Percentiles rank a stretch among this genome's conserved stretches.
phyloP scores from a whole-genome alignment of 2,888 invertebrate species.

The Andrena fulva region DNA sequence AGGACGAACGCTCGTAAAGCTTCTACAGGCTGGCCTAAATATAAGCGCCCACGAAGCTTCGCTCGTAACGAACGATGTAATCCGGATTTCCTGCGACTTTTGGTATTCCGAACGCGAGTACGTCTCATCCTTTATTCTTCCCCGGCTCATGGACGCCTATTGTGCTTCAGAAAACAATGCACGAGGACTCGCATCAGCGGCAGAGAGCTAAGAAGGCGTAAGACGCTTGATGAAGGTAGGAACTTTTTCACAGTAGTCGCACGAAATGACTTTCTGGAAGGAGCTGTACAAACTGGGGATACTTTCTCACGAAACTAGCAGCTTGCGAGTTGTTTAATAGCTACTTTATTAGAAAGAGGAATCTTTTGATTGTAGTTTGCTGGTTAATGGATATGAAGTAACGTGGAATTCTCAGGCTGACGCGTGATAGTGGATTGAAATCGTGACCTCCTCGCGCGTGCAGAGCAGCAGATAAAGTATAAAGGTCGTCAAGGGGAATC shows the following conservation, averaged over 20 bases:
- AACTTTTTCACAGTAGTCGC: neutral
- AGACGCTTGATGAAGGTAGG: neutral
- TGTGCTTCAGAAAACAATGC: constrained; percentile 43
- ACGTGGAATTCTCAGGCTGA: too few species aligned
- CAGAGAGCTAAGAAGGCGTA: neutral
- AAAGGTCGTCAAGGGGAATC: too few species aligned
- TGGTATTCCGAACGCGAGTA: constrained; percentile 23
- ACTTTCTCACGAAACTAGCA: too few species aligned
- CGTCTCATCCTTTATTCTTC: constrained; percentile 27
- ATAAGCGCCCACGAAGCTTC: constrained; percentile 74
- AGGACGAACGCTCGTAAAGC: constrained; percentile 77
- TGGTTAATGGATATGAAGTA: too few species aligned
- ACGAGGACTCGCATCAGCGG: neutral
- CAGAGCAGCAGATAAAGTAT: too few species aligned
- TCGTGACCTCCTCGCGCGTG: too few species aligned
- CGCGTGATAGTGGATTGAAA: too few species aligned
- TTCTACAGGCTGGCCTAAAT: constrained; percentile 78
- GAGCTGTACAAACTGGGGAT: too few species aligned
- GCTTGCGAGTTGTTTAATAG: too few species aligned
- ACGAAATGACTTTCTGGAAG: neutral
- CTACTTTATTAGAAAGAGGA: too few species aligned
- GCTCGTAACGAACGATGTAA: constrained; percentile 66
- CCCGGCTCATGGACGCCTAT: constrained; percentile 13
- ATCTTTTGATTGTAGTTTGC: too few species aligned
- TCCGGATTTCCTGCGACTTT: constrained; percentile 72